Base-by-base conservation (phyloP, 1,140 invertebrate genomes). In the Procambarus virginalis region DNA sequence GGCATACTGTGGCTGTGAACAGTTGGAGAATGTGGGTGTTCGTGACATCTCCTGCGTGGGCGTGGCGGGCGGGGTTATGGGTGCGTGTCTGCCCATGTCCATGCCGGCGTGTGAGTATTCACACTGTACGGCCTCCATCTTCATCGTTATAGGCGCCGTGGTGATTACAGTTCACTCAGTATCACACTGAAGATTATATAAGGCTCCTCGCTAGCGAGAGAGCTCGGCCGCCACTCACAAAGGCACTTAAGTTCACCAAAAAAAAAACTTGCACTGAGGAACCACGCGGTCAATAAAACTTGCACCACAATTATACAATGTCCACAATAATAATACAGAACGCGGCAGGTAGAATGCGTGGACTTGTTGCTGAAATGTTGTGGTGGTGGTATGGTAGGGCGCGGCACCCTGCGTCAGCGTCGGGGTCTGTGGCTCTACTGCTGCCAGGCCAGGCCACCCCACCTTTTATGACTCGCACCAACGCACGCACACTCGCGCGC, bases 1-100 rank as follows among this genome's bases (percentile, higher is more conserved):
- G 48, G 68, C 45, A 77, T 64, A 91, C 51, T 82, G 58, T 1
- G 88, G 14, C 34, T 89, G 73, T 4, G 55, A 22, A 45, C 83
- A 86, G 45, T 68, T 79, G 45, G 90, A 87, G 81, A 86, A 84
- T 3, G 75, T 91, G 70, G 85, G 90, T 48, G 84, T 87, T 46
- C 81, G 79, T 51, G 88, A 83, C 82, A 89, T 89, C 14, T 89
- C 88, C 68, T 89, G 88, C 51, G 88, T 89, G 80, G 90, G 90
- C 58, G 90, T 86, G 9, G 90, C 90, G 68, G 90, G 90, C 70
- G 90, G 90, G 8, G 90, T 87, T 75, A 91, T 91, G 55, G 90
- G 90, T 10, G 51, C 68, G 73, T 80, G 79, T 34, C 82, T 48
- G 12, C 60, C 86, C 12, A 87, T 73, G 45, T 75, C 78, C 58